Base-by-base conservation (phyloP, 2,113 vertebrate genomes). In the Hippolais icterina region DNA sequence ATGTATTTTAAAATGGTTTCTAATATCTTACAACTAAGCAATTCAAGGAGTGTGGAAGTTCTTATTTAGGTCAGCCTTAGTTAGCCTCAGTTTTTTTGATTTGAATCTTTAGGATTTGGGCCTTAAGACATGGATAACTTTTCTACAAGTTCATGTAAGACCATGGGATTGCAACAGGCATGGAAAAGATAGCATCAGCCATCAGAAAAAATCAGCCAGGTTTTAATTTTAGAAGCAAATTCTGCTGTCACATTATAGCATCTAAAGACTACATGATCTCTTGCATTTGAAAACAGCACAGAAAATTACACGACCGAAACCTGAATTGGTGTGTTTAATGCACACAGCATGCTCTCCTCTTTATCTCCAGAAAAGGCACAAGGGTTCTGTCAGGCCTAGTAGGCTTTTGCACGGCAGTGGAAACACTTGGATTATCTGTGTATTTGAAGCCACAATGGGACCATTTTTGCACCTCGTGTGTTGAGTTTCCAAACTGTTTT, bases 201-300 rank as follows among this genome's bases (percentile, higher is more conserved):
- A 75, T 94, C 76, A 96, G 60, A 78, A 87, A 84, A 92, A 88
- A 94, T 94, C 72, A 95, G 37, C 52, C 49, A 94, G 37, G 86
- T 72, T 94, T 94, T 95, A 96, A 94, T 96, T 96, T 93, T 96
- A 82, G 96, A 82, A 93, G 61, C 72, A 68, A 92, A 93, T 97
- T 96, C 94, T 92, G 77, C 90, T 94, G 92, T 94, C 95, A 96
- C 72, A 84, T 93, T 96, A 94, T 70, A 79, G 49, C 41, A 78
- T 92, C 72, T 93, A 49, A 92, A 83, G 88, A 29, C 72, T 75
- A 37, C 57, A 69, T 0, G 1, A 90, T 92, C 69, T 72, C 80
- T 49, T 87, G 96, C 88, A 94, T 95, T 77, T 96, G 93, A 81
- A 96, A 96, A 75, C 72, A 90, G 79, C 64, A 28, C 16, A 78